Evolutionary conservation across 2,797 vertebrate genomes (phyloP), one percentile per base, ranked within the genome.

Genomic region (Myioborus melanocephalus): DNA sequence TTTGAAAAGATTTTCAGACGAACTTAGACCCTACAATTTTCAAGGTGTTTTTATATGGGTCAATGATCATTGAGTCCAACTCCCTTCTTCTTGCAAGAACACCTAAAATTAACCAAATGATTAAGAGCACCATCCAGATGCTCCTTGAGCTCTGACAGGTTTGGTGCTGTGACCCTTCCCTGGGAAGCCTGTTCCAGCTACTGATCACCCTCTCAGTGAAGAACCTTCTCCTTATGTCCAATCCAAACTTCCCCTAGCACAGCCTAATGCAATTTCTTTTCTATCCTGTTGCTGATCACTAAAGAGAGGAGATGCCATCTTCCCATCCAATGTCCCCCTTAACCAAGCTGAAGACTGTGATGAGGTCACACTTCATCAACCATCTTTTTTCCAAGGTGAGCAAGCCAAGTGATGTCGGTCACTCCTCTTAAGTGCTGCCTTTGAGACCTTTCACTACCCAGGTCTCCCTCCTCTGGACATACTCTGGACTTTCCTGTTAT

Each of bases 61-160:
- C 14, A 69, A 39, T 6, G 49, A 34, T 37, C 17, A 55, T 43
- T 0, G 0, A 66, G n/a, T 34, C 23, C 27, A 49, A 34, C 12
- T 60, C 13, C 19, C 14, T 55, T 35, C 34, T 53, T 41, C 34
- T 53, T 41, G 12, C 6, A 60, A 16, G 53, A 30, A 14, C 28
- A 55, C 13, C 28, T 73, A 49, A 72, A 66, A 49, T 3, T 22
- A 30, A 22, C 14, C 3, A 9, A 16, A 9, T 19, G 2, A 55
- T 44, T 79, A 18, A 37, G 17, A 55, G 10, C 20, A 22, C 49
- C 8, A 26, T 18, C 11, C 34, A 66, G 32, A 49, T 47, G 3
- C 23, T n/a, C 17, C 41, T 55, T 61, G 35, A 37, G 16, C 9
- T 73, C 32, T 73, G 28, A 19, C 14, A 66, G 23, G 14, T 47